These are phyloP conservation scores for Halcyon badia DNA, from an alignment of 2,797 vertebrate genomes.

Conservation along the genomic window DNA sequence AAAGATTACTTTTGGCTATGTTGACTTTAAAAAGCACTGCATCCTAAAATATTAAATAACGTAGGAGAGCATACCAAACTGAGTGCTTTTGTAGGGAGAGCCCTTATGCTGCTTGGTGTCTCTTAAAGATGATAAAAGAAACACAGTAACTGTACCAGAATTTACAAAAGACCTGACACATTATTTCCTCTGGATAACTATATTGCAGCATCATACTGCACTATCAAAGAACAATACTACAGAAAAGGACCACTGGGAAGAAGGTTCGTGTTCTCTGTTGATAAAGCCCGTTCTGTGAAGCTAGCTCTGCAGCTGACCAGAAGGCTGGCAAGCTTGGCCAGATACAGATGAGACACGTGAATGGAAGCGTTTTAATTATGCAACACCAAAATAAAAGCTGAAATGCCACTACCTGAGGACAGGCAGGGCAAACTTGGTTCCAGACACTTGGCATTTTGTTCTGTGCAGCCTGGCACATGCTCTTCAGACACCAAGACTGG, in stretches of 20 bases:
- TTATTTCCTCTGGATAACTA: background rate
- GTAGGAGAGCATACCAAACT: background rate
- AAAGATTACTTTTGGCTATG: background rate
- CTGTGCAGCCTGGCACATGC: background rate
- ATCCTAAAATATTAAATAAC: conserved; percentile 26
- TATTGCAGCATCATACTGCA: background rate
- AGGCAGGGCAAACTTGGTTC: background rate
- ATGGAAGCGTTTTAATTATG: background rate
- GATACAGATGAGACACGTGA: background rate
- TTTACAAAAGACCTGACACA: background rate
- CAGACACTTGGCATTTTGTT: background rate
- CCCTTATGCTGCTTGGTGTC: background rate
- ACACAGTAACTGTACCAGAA: background rate
- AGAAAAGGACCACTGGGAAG: background rate
- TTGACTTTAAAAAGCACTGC: background rate
- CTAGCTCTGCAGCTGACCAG: background rate
- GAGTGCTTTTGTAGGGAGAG: background rate
- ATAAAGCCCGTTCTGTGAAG: background rate
- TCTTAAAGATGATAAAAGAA: background rate
- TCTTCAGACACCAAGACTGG: background rate
- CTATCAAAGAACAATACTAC: background rate
- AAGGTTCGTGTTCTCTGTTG: background rate
- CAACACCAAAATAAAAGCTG: background rate
- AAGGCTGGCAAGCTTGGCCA: background rate
- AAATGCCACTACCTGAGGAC: background rate